Evolutionary conservation across 2,888 invertebrate genomes (phyloP).

Genomic region (Pardosa pseudoannulata): DNA sequence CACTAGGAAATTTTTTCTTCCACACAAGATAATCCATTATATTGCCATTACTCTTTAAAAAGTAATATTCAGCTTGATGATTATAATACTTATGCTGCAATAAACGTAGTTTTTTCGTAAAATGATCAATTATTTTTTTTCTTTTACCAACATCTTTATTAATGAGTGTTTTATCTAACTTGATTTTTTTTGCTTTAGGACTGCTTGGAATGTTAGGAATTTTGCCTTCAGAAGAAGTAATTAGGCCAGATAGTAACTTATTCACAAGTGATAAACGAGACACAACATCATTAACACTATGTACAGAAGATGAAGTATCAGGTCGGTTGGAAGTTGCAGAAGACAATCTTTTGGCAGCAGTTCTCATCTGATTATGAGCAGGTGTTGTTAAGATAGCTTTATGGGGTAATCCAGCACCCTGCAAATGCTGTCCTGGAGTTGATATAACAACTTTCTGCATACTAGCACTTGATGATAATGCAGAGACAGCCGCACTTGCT

Average conservation of each 20-base stretch:
- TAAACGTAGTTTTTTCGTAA: conserved; percentile 75
- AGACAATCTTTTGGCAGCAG: conserved; percentile 35
- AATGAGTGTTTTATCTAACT: conserved; percentile 76
- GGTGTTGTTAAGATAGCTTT: conserved; percentile 20
- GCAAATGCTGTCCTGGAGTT: conserved; percentile 24
- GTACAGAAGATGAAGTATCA: conserved; percentile 25
- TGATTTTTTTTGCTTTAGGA: conserved; percentile 75
- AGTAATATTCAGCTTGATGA: conserved; percentile 86
- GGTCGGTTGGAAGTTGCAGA: conserved; percentile 1
- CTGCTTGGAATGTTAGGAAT: conserved; percentile 47
- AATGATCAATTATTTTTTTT: conserved; percentile 75
- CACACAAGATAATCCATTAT: conserved; percentile 91
- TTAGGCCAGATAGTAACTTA: conserved; percentile 40
- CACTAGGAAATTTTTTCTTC: conserved; percentile 86
- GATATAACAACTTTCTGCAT: conserved; percentile 51
- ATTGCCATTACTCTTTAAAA: conserved; percentile 90
- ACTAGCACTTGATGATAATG: conserved; percentile 12
- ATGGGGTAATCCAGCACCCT: conserved; percentile 13
- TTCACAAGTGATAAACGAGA: conserved; percentile 41
- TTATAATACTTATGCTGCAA: conserved; percentile 78
- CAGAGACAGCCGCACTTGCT: conserved; percentile 48
- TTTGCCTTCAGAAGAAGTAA: conserved; percentile 25
- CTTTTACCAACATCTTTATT: conserved; percentile 76
- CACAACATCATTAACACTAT: conserved; percentile 32
- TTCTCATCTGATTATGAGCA: conserved; percentile 29